These are phyloP conservation scores for Camponotus pennsylvanicus DNA, from an alignment of 1,140 invertebrate species.

Conservation along the genomic window DNA sequence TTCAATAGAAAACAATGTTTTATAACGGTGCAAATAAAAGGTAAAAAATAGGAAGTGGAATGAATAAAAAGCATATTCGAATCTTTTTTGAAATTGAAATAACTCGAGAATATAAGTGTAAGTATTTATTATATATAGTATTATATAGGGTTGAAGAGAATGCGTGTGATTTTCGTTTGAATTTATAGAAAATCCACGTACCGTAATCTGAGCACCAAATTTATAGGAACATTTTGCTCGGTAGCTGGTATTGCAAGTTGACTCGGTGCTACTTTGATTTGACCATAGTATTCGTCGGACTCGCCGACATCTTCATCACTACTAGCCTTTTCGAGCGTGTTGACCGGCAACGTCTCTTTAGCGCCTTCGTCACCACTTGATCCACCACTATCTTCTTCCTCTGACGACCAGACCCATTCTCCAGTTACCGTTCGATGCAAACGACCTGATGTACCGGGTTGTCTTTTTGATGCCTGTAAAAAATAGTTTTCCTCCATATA, in stretches of 20 bases:
- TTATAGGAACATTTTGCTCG: constrained; percentile 87
- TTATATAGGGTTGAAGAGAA: constrained; percentile 1
- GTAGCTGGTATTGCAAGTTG: constrained; percentile 74
- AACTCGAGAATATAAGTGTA: too few relatives aligned
- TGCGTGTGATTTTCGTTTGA: neutral
- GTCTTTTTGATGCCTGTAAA: constrained; percentile 90
- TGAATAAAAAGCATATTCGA: too few relatives aligned
- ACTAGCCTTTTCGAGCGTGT: constrained; percentile 83
- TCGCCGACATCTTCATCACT: constrained; percentile 83
- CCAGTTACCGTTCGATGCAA: constrained; percentile 98
- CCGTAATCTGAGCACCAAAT: constrained; percentile 94
- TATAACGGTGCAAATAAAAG: too few relatives aligned
- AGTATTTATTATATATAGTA: too few relatives aligned
- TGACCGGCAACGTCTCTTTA: constrained; percentile 83
- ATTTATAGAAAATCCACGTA: constrained; percentile 74
- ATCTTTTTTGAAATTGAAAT: too few relatives aligned
- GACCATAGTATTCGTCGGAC: constrained; percentile 80
- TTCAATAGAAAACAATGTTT: neutral
- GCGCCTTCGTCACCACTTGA: constrained; percentile 87
- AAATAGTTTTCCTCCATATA: neutral
- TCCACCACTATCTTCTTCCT: constrained; percentile 89
- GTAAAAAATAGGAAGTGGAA: too few relatives aligned
- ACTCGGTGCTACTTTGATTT: constrained; percentile 77
- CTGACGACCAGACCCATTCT: constrained; percentile 99
- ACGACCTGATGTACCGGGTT: constrained; percentile 96